Base-by-base conservation (phyloP, 1,140 invertebrate genomes). In the Paramacrobiotus metropolitanus region DNA sequence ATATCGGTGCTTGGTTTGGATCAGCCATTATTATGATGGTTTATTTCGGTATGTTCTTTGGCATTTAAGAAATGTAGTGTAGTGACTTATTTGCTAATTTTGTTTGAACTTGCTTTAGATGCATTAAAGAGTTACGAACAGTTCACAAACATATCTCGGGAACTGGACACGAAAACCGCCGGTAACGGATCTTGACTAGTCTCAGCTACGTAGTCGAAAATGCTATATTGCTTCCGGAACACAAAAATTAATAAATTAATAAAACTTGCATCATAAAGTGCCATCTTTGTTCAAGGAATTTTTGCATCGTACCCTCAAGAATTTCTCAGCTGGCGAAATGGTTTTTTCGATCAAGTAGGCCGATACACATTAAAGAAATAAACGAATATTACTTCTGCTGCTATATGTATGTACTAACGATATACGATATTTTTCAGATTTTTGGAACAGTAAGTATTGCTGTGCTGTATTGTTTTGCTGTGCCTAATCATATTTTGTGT, bases 271-370 rank as follows among this genome's bases (percentile, higher is more conserved):
- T n/a, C n/a, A n/a, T n/a, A n/a, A n/a, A n/a, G n/a, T n/a, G n/a
- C n/a, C n/a, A n/a, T n/a, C n/a, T n/a, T n/a, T n/a, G n/a, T n/a
- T n/a, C 78, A 77, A 3, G 75, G 76, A 30, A 78, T 82, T 61
- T 81, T 76, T 68, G 71, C 77, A 24, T 80, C 80, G 1, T 80
- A 77, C 66, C 80, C 80, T 2, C 68, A 70, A 15, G 44, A 65
- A 2, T 73, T 72, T 63, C 67, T 78, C 2, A 68, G 73, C 15
- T 67, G 72, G 9, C 62, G 64, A 29, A 75, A 69, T 31, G 71
- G 71, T 4, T 65, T 80, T 31, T 66, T 71, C 28, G 78, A 79
- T 67, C 77, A 80, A 71, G 75, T 78, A 68, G 64, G n/a, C n/a
- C n/a, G n/a, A n/a, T n/a, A n/a, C n/a, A n/a, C n/a, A n/a, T n/a